Conservation (phyloP, 2,113 vertebrate species). For the Planiliza haematocheilus region DNA sequence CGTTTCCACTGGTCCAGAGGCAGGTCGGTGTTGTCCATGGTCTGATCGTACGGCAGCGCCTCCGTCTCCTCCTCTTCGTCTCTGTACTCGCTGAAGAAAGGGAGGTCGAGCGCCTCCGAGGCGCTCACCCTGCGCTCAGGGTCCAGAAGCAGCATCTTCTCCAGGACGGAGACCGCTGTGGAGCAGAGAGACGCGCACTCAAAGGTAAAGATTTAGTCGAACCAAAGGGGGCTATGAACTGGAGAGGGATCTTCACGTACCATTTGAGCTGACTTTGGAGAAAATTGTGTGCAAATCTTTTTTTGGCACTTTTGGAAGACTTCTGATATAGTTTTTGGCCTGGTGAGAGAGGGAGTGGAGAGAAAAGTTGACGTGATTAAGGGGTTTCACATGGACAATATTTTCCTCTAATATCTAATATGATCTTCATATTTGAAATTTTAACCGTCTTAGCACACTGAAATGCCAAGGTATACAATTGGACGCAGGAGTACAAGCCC, state of each 20-base stretch:
- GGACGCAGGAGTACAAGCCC: no score
- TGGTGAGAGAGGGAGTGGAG: slow-evolving; percentile 65
- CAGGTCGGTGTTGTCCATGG: slow-evolving; percentile 92
- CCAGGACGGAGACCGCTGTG: slow-evolving; percentile 90
- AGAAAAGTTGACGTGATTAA: no score
- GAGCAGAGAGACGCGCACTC: slow-evolving; percentile 21
- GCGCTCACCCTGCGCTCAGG: slow-evolving; percentile 91
- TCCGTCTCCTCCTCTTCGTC: slow-evolving; percentile 91
- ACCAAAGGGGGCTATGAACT: background rate
- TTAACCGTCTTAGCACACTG: no score
- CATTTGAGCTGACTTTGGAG: slow-evolving; percentile 87
- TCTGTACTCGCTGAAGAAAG: slow-evolving; percentile 89
- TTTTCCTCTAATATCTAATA: no score
- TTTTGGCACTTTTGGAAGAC: slow-evolving; percentile 91
- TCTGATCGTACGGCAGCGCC: slow-evolving; percentile 92
- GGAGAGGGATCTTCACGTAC: slow-evolving; percentile 73
- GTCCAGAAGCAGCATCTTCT: slow-evolving; percentile 95
- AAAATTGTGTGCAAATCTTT: slow-evolving; percentile 91
- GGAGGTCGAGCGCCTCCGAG: slow-evolving; percentile 88
- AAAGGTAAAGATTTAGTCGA: background rate
- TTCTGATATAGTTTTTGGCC: slow-evolving; percentile 96
- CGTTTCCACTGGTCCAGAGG: slow-evolving; percentile 94
- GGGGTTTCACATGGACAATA: no score
- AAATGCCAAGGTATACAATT: no score
- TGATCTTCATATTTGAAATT: no score